A percentile compares a stretch with the other conserved stretches of the same genome.
Evolutionary conservation across 2,797 vertebrate genomes (phyloP).

Genomic region (Aldrovandia affinis): DNA sequence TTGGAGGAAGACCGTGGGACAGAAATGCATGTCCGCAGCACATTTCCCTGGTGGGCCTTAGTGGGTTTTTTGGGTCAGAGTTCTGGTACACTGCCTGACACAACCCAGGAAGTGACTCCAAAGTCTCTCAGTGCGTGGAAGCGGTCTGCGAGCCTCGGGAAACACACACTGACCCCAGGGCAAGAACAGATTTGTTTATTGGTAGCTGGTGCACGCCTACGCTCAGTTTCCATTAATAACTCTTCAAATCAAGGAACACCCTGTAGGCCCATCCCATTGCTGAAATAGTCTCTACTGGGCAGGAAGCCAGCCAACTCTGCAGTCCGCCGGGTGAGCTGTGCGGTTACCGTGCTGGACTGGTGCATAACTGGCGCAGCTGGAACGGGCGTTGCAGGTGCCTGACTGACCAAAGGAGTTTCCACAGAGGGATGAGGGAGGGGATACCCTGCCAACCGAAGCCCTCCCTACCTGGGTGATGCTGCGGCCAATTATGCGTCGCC

Average conservation of each 20-base stretch:
- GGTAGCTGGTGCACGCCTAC: background rate
- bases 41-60: background rate
- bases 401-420: background rate
- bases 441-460: background rate
- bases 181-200: constrained; percentile 18
- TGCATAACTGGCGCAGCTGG: background rate
- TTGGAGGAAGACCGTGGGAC: constrained; percentile 8
- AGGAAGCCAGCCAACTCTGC: background rate
- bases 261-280: background rate
- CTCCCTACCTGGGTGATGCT: background rate
- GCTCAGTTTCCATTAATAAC: background rate
- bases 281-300: background rate
- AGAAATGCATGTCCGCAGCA: background rate
- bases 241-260: too few species aligned
- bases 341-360: too few species aligned
- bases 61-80: constrained; percentile 7
- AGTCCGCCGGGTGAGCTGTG: too few species aligned
- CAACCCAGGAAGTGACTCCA: background rate
- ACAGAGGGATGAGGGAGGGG: background rate
- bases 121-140: background rate
- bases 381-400: background rate
- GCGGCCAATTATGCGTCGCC: background rate
- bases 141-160: background rate
- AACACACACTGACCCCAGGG: constrained; percentile 3
- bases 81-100: background rate